Conservation (phyloP, 2,797 vertebrate genomes). For the Anabas testudineus region DNA sequence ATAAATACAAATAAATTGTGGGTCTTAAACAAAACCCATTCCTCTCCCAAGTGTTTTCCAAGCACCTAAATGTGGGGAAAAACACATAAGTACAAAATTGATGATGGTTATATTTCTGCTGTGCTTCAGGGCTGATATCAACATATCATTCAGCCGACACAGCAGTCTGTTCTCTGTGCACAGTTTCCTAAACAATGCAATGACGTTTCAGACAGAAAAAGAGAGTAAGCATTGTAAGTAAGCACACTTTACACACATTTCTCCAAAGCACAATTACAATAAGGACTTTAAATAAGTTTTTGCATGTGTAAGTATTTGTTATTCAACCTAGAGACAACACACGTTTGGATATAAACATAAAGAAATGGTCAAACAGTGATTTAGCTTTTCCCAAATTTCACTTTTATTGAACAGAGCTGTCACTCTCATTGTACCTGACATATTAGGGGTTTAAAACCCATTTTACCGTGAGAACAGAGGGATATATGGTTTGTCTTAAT, state of each 20-base stretch:
- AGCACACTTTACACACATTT: neutral
- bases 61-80: neutral
- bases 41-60: too few species aligned
- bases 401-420: neutral
- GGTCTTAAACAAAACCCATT: too few species aligned
- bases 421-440: neutral
- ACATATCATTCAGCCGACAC: conserved; percentile 21
- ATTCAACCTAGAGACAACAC: neutral
- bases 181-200: neutral
- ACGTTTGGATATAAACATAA: too few species aligned
- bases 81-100: conserved; percentile 7
- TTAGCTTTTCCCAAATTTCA: neutral
- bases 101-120: conserved; percentile 34
- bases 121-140: conserved; percentile 23
- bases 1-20: too few species aligned
- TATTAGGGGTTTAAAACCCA: neutral
- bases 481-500: neutral
- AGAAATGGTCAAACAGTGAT: too few species aligned
- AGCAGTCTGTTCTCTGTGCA: neutral
- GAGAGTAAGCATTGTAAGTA: neutral
- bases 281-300: too few species aligned
- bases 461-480: neutral
- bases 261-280: neutral
- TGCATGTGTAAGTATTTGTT: neutral
- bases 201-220: conserved; percentile 3